phyloP scores from a whole-genome alignment of 2,113 vertebrate genomes.

The Solenodon paradoxus region DNA sequence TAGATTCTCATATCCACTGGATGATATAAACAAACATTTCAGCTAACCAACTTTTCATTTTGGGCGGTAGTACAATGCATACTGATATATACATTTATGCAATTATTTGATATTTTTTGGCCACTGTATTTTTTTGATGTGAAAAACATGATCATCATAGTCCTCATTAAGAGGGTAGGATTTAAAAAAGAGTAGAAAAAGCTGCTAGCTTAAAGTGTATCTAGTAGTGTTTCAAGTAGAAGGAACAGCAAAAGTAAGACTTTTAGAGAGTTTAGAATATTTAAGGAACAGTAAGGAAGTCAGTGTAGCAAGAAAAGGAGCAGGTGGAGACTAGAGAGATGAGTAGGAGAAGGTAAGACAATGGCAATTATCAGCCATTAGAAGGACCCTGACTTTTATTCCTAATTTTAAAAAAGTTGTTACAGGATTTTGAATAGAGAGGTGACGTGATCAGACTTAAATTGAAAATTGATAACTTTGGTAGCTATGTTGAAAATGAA shows the following conservation, averaged over 20 bases:
- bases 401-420: not conserved
- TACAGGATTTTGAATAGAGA: not conserved
- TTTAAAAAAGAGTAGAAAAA: not conserved
- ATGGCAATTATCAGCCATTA: not conserved
- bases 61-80: not conserved
- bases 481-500: not conserved
- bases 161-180: not conserved
- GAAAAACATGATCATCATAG: not conserved
- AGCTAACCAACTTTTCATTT: not conserved
- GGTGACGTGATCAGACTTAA: not conserved
- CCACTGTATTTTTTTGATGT: not conserved
- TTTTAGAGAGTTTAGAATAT: not conserved
- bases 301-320: not conserved
- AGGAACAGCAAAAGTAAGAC: not conserved
- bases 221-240: not conserved
- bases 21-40: conserved; percentile 16
- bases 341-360: not conserved
- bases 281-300: not conserved
- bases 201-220: not conserved
- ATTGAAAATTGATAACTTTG: not conserved
- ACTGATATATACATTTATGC: not conserved
- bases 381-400: not conserved
- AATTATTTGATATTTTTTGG: not conserved
- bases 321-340: not conserved
- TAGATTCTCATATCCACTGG: not conserved